Evolutionary conservation across 2,888 invertebrate genomes (phyloP), one percentile per base, ranked within the genome.

Genomic region (Thymelicus lineola): DNA sequence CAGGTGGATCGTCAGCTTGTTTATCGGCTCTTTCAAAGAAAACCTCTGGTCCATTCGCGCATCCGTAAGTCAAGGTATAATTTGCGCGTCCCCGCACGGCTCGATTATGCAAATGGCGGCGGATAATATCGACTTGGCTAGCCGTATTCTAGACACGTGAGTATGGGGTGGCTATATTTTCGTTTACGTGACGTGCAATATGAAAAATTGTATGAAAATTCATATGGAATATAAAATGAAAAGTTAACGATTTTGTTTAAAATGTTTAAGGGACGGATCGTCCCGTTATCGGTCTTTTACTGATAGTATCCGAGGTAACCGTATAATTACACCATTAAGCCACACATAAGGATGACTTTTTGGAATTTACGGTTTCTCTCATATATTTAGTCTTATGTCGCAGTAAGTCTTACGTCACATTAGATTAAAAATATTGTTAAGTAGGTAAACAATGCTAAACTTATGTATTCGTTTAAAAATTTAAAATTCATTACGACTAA

Each of bases 81-180:
- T 48, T 42, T 42, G 42, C 42, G 42, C 9, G 42, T 42, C 42
- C 42, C 10, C 69, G 73, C 74, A 74, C 74, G 71, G 67, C 68
- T 28, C 57, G 73, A 76, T 76, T 76, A 76, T 76, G 76, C 66
- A 75, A 76, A 76, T 75, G 17, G 36, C 45, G 64, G 58, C 63
- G 55, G 20, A 64, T 71, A 68, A 73, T 75, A 74, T 72, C 74
- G 76, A 74, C 72, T 71, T 67, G 59, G 65, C 70, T 71, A 71
- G 64, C 62, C 60, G 67, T 64, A 62, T 57, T 35, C 57, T 36
- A 57, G 57, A 57, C 57, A 57, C 57, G 57, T 57, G 57, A 57
- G 57, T 57, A 15, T 20, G 36, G 7, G 57, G 35, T 4, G 14
- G 57, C 57, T 53, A 20, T 53, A 57, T 57, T 20, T 57, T 57